phyloP scores from a whole-genome alignment of 2,113 vertebrate species.

The Pachypanchax playfairii region DNA sequence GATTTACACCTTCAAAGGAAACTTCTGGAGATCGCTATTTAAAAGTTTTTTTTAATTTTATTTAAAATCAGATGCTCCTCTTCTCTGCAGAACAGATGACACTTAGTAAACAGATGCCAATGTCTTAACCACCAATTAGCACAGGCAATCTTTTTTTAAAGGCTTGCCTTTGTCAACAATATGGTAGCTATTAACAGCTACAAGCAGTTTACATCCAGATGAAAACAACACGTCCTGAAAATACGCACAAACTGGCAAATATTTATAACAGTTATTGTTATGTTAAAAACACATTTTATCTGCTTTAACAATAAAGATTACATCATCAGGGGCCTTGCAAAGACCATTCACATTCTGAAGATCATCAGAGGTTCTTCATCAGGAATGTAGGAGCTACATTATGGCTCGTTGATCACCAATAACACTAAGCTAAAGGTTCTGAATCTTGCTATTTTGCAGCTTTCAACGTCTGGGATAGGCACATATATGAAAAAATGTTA shows the following conservation, averaged over 20 bases:
- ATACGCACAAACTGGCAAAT: conserved; percentile 15
- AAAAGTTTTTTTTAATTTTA: conserved; percentile 35
- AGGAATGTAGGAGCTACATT: too few species aligned
- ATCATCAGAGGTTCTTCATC: too few species aligned
- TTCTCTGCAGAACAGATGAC: conserved; percentile 52
- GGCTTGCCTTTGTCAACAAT: conserved; percentile 47
- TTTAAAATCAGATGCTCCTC: conserved; percentile 50
- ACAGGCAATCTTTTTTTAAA: conserved; percentile 30
- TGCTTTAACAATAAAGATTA: background rate
- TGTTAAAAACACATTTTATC: background rate
- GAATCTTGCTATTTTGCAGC: too few species aligned
- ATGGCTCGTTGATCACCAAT: too few species aligned
- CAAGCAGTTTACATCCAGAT: conserved; percentile 27
- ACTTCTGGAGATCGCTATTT: conserved; percentile 34
- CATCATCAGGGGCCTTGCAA: too few species aligned
- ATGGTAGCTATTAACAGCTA: conserved; percentile 48
- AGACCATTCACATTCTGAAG: too few species aligned
- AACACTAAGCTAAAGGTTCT: too few species aligned
- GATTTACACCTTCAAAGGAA: conserved; percentile 40
- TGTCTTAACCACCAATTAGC: conserved; percentile 63
- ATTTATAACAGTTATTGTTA: conserved; percentile 19
- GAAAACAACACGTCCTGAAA: conserved; percentile 20
- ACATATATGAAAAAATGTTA: too few species aligned
- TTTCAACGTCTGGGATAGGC: too few species aligned
- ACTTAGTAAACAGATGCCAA: conserved; percentile 49